Evolutionary conservation across 2,797 vertebrate genomes (phyloP), one percentile per base, ranked within the genome.

Genomic region (Muraenolepis orangiensis): DNA sequence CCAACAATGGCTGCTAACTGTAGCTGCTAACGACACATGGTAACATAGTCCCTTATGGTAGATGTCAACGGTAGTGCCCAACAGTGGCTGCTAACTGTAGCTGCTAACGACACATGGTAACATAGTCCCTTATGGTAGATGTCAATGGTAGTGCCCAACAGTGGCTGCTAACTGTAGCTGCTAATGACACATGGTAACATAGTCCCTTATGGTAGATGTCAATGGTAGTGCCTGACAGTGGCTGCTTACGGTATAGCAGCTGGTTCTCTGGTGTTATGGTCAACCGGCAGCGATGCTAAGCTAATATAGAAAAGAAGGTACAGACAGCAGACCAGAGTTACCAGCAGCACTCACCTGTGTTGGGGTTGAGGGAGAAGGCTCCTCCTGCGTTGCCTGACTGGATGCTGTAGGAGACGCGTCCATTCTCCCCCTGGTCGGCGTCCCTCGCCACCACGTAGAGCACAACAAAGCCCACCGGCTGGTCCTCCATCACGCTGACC

Each of bases 401-500:
- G 86, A 99, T 87, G 0, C 91, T 93, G 80, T 98, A 99, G 76
- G 94, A 94, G 75, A 99, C 93, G 1, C 96, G 92, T 0, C 96
- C 94, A 0, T 98, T 98, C 89, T 99, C 97, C 0, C 97, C 97
- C 81, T 96, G 79, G 69, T 99, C 98, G 0, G 87, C 89, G 74
- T 99, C 98, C 78, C 92, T 90, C 23, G 97, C 96, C 84, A 97
- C 95, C 76, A 98, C 91, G 0, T 97, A 96, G 36, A 98, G 76
- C 0, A 68, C 87, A 76, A 91, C 89, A 11, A 91, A 93, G 78
- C 97, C 97, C 0, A 95, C 89, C 0, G 95, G 96, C 86, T 98
- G 96, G 89, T 99, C 96, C 79, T 99, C 98, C 70, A 96, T 94
- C 74, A 99, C 85, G 10, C 93, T 95, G 75, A 96, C 93, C 0